These are phyloP conservation scores for Diorhabda sublineata DNA, from an alignment of 1,140 invertebrate genomes.

Conservation along the genomic window DNA sequence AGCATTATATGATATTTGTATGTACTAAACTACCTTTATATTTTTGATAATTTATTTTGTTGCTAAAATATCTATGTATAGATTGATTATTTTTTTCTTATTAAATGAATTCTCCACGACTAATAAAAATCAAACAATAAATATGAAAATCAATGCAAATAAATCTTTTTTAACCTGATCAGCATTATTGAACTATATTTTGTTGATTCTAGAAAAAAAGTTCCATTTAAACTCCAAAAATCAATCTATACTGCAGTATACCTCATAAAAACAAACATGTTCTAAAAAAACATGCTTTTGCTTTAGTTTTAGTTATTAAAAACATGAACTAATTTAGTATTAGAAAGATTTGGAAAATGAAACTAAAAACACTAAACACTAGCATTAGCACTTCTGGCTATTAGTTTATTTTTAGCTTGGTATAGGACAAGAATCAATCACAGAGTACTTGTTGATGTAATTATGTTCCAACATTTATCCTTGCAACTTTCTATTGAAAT, in stretches of 20 bases:
- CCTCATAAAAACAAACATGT: neutral
- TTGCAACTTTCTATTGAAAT: too few species aligned
- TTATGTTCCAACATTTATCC: too few species aligned
- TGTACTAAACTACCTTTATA: neutral
- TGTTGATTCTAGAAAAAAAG: too few species aligned
- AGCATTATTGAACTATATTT: too few species aligned
- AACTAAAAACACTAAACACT: neutral
- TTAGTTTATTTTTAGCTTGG: neutral
- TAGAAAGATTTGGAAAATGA: neutral
- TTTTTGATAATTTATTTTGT: neutral
- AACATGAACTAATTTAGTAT: neutral
- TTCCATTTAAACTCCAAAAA: too few species aligned
- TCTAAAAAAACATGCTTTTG: neutral
- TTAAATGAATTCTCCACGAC: too few species aligned
- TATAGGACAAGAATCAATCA: too few species aligned
- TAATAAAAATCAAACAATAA: too few species aligned
- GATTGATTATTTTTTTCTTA: neutral
- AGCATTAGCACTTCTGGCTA: neutral
- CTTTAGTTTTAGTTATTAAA: neutral
- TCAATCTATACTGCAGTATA: neutral
- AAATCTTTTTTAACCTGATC: too few species aligned
- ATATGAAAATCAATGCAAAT: too few species aligned
- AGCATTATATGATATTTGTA: constrained; percentile 9
- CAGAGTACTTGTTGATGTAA: too few species aligned
- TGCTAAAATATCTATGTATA: neutral